Conservation (phyloP, 2,797 vertebrate species). For the Macropodus opercularis region DNA sequence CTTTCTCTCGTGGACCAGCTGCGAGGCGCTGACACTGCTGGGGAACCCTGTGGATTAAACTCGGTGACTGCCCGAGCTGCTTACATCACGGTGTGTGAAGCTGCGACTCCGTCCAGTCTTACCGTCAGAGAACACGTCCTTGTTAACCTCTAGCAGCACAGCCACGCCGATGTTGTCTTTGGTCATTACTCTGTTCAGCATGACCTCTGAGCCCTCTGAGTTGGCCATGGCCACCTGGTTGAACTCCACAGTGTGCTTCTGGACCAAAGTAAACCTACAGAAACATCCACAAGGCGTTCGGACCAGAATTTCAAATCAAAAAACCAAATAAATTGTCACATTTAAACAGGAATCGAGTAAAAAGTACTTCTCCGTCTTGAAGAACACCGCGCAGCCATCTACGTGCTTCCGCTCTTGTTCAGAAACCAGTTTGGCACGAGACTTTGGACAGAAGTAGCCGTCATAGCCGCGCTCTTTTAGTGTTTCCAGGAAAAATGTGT, state of each 20-base stretch:
- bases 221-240: slow-evolving; percentile 99
- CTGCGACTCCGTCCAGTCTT: slow-evolving; percentile 49
- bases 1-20: background rate
- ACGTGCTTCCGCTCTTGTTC: slow-evolving; percentile 98
- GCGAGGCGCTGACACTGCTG: too few relatives aligned
- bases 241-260: slow-evolving; percentile 98
- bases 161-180: slow-evolving; percentile 98
- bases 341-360: background rate
- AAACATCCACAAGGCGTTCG: background rate
- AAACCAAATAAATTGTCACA: too few relatives aligned
- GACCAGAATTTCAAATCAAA: too few relatives aligned
- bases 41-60: too few relatives aligned
- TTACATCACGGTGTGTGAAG: background rate
- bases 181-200: slow-evolving; percentile 98
- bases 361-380: slow-evolving; percentile 95
- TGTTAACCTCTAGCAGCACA: slow-evolving; percentile 92
- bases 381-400: slow-evolving; percentile 98
- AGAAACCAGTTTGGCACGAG: slow-evolving; percentile 98
- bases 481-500: slow-evolving; percentile 93
- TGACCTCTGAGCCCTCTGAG: slow-evolving; percentile 97
- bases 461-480: slow-evolving; percentile 96
- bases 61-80: too few relatives aligned
- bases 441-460: slow-evolving; percentile 98
- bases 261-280: slow-evolving; percentile 90
- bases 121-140: slow-evolving; percentile 90